phyloP scores from a whole-genome alignment of 2,888 invertebrate genomes.

The Fragum whitleyi region DNA sequence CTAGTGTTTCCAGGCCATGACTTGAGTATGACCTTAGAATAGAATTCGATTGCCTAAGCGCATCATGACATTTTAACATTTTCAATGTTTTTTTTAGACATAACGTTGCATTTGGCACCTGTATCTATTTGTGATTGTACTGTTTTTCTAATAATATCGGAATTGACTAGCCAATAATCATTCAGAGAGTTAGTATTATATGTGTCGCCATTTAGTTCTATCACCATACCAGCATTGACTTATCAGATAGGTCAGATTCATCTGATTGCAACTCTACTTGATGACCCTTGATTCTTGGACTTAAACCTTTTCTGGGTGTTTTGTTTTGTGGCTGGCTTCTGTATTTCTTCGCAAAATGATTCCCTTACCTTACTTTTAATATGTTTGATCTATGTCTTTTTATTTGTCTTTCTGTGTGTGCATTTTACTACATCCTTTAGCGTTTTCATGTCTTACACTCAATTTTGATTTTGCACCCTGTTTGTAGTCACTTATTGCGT shows the following conservation, averaged over 20 bases:
- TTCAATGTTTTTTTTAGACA: conserved; percentile 26
- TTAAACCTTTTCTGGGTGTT: background rate
- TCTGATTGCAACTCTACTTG: conserved; percentile 30
- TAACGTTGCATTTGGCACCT: conserved; percentile 27
- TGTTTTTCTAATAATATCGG: conserved; percentile 31
- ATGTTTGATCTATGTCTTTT: conserved; percentile 43
- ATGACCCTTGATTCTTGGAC: background rate
- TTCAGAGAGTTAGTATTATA: conserved; percentile 29
- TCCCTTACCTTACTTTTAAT: conserved; percentile 40
- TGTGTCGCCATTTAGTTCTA: conserved; percentile 25
- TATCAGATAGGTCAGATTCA: conserved; percentile 1
- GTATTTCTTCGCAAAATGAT: conserved; percentile 47
- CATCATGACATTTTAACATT: background rate
- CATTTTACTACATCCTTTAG: conserved; percentile 23
- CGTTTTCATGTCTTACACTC: background rate
- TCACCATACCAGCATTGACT: conserved; percentile 29
- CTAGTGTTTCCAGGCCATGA: conserved; percentile 17
- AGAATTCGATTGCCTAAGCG: background rate
- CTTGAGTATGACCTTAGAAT: conserved; percentile 36
- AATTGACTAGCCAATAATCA: conserved; percentile 30
- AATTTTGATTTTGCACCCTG: background rate
- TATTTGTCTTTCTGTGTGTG: conserved; percentile 30
- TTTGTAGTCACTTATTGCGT: background rate
- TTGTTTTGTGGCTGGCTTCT: conserved; percentile 20
- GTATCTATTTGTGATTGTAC: conserved; percentile 27